Evolutionary conservation across 2,797 vertebrate genomes (phyloP).

Genomic region (Caiman crocodilus): DNA sequence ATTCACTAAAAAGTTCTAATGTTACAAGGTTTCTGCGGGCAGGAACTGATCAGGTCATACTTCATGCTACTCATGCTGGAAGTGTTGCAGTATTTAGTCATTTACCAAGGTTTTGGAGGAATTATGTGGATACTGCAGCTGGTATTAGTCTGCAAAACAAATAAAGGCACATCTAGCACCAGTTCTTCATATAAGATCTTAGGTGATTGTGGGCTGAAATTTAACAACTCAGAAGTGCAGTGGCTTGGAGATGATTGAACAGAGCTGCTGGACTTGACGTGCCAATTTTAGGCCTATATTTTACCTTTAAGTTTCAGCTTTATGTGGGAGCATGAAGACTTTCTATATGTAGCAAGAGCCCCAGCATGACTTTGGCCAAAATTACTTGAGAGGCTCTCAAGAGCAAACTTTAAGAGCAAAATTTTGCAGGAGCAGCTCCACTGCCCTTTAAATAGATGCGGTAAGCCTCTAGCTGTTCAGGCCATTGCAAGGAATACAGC

Average conservation of each 20-base stretch:
- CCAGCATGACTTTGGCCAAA: background rate
- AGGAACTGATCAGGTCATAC: conserved; percentile 13
- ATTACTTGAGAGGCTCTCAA: background rate
- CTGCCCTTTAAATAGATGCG: background rate
- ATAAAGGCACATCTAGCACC: conserved; percentile 53
- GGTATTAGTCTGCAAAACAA: conserved; percentile 80
- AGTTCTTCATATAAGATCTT: background rate
- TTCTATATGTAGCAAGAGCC: background rate
- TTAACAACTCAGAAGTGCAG: background rate
- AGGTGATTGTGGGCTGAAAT: background rate
- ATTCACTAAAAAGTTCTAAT: conserved; percentile 41
- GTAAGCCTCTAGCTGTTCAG: background rate
- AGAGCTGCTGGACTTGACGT: background rate
- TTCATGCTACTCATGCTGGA: conserved; percentile 35
- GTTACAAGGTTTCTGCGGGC: background rate
- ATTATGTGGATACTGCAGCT: conserved; percentile 73
- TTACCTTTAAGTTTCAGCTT: background rate
- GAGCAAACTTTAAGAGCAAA: background rate
- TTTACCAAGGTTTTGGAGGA: conserved; percentile 74
- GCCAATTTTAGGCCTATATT: background rate
- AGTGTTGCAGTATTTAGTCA: conserved; percentile 61
- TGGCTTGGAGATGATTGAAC: background rate
- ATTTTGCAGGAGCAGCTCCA: background rate
- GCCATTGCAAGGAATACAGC: no score
- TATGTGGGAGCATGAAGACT: background rate